Conservation (phyloP, 2,888 invertebrate genomes). For the Macrophya annulata region DNA sequence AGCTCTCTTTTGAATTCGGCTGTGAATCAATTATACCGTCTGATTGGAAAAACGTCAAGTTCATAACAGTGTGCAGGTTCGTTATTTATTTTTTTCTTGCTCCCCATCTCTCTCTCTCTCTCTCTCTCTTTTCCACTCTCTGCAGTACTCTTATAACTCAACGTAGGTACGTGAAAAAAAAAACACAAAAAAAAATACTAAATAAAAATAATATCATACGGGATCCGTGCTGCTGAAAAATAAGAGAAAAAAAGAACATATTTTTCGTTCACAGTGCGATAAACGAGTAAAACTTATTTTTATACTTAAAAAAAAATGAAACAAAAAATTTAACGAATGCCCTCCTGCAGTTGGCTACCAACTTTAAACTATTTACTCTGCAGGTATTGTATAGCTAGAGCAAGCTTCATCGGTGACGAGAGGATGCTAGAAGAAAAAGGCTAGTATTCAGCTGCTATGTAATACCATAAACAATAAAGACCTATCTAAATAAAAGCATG, state of each 20-base stretch:
- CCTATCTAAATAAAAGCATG: not conserved
- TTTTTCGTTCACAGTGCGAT: not conserved
- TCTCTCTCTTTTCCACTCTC: not conserved
- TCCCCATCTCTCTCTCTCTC: not conserved
- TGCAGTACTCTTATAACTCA: not conserved
- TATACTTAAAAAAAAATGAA: not conserved
- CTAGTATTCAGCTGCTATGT: not conserved
- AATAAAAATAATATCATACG: not conserved
- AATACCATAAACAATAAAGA: not conserved
- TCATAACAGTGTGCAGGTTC: slow-evolving; percentile 2
- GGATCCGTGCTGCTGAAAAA: not conserved
- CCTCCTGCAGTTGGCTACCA: not conserved
- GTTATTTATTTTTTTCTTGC: slow-evolving; percentile 4
- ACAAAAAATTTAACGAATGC: not conserved
- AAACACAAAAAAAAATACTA: not conserved
- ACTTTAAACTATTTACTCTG: slow-evolving; percentile 1
- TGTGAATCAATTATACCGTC: slow-evolving; percentile 30
- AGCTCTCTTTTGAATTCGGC: slow-evolving; percentile 15
- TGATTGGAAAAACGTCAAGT: slow-evolving; percentile 40
- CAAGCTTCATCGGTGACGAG: not conserved
- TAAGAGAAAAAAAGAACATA: not conserved
- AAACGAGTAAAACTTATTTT: not conserved
- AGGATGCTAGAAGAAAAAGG: not conserved
- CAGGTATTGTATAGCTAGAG: not conserved
- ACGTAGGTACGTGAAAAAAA: not conserved